Base-by-base conservation (phyloP, 1,140 invertebrate species). In the Drosophila carrolli region DNA sequence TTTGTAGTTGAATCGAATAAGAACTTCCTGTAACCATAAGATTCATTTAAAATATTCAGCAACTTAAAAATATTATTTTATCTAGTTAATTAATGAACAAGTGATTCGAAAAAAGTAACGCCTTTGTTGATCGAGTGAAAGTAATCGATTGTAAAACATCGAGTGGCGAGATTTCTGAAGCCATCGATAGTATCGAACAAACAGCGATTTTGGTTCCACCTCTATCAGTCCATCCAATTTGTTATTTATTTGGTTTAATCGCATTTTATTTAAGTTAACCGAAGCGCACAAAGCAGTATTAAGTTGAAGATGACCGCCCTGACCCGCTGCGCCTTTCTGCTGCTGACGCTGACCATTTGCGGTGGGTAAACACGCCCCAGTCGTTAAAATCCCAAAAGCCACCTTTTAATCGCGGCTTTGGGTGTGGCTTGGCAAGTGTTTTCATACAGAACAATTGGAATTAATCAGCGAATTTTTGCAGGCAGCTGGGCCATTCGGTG, bases 401-500 rank as follows among this genome's bases (percentile, higher is more conserved):
- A 23, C n/a, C 38, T 29, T 54, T 7, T 14, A 27, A 65, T 46
- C 65, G 44, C 19, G 23, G 29, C 70, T 73, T 81, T 51, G 81
- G 82, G 82, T 88, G 82, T 86, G 82, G 81, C 81, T 78, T 55
- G 27, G 38, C 70, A 55, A 46, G 16, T 74, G 40, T 75, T 65
- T 59, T 16, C 44, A 47, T 29, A 38, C n/a, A 38, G 51, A 35
- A 38, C n/a, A 38, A 50, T 29, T 23, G 5, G 27, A n/a, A 67
- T 48, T 59, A 51, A 48, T 50, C 19, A 57, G 11, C 7, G 9
- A 46, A 43, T 23, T 6, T 13, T 63, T 63, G 9, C 41, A 91
- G 90, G 86, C 53, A 79, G 74, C 11, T 68, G 51, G 71, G 90
- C 84, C 40, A 91, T 98, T 61, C 94, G 95, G 80, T 98, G 97